phyloP scores from a whole-genome alignment of 2,113 vertebrate species.

The Elaphurus davidianus region DNA sequence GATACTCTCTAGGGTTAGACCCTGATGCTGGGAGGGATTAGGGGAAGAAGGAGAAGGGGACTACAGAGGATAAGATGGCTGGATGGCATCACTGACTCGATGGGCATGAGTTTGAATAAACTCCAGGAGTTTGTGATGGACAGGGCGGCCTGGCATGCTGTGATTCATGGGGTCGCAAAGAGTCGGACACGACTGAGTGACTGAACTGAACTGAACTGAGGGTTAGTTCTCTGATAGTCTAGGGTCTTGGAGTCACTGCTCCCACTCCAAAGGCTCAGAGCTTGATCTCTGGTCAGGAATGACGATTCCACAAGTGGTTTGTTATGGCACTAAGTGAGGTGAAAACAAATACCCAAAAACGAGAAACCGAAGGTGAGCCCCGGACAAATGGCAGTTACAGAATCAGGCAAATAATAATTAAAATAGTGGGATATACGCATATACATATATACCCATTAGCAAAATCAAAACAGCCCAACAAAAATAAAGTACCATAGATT shows the following conservation, averaged over 20 bases:
- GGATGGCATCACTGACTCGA: no score
- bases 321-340: neutral
- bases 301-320: neutral
- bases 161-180: no score
- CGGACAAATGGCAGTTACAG: neutral
- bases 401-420: neutral
- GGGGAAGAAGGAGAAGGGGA: no score
- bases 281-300: neutral
- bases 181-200: no score
- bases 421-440: neutral
- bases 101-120: no score
- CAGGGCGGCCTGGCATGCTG: no score
- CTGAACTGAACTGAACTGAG: neutral
- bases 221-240: neutral
- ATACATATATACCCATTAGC: neutral
- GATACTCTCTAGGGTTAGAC: neutral
- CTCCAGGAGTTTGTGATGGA: no score
- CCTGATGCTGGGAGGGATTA: no score
- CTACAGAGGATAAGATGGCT: no score
- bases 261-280: neutral
- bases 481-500: neutral
- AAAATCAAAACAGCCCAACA: neutral
- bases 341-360: neutral
- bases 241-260: neutral
- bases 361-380: neutral